These are phyloP conservation scores for Climacteris rufus DNA, from an alignment of 2,113 vertebrate genomes.

Conservation along the genomic window DNA sequence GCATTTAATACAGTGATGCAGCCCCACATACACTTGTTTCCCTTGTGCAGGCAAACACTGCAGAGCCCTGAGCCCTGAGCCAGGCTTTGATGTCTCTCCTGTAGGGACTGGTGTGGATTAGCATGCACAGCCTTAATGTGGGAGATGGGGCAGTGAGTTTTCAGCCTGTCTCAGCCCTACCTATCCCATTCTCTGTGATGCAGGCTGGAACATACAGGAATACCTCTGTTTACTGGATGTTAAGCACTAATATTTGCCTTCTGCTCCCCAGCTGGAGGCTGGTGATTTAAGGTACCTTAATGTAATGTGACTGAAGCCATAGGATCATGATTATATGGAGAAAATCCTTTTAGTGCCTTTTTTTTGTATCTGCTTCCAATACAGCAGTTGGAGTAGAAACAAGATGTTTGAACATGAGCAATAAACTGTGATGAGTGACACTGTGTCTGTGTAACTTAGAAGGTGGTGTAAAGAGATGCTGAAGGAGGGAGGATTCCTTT, in stretches of 20 bases:
- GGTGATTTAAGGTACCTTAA: background rate
- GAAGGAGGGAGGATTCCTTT: background rate
- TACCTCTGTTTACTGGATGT: background rate
- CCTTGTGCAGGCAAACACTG: background rate
- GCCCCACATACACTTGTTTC: background rate
- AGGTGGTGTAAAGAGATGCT: background rate
- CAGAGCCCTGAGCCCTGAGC: background rate
- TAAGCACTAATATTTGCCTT: background rate
- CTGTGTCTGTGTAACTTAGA: background rate
- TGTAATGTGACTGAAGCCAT: background rate
- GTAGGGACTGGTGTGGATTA: background rate
- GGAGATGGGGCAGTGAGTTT: background rate
- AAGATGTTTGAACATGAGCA: background rate
- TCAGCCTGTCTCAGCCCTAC: background rate
- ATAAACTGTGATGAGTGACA: constrained; percentile 6
- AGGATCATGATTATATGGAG: background rate
- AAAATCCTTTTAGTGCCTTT: constrained; percentile 33
- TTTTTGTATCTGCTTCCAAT: background rate
- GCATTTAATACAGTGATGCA: background rate
- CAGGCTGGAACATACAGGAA: background rate
- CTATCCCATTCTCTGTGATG: background rate
- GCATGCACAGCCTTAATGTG: background rate
- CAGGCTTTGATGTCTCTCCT: background rate
- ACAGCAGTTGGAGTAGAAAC: background rate
- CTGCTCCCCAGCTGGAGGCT: background rate